Conservation (phyloP, 2,113 vertebrate species). For the Clarias magur region DNA sequence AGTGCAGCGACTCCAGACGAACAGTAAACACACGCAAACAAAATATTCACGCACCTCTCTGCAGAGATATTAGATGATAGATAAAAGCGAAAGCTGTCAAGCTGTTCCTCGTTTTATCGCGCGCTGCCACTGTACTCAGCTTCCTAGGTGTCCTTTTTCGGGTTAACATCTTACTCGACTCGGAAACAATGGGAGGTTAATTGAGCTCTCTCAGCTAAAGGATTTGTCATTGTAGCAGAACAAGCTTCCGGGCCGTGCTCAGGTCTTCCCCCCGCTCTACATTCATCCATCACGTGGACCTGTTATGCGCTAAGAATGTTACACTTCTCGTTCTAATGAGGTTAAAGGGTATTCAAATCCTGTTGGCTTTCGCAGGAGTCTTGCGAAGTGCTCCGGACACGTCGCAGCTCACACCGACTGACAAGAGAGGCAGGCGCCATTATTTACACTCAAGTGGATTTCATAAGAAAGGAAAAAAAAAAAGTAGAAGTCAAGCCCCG, state of each 20-base stretch:
- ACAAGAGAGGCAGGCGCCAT: slow-evolving; percentile 11
- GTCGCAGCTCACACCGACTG: not conserved
- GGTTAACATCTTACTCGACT: slow-evolving; percentile 23
- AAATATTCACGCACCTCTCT: not conserved
- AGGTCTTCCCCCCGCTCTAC: slow-evolving; percentile 17
- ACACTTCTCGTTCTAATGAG: slow-evolving; percentile 34
- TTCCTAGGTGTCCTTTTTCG: not conserved
- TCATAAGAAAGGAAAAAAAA: slow-evolving; percentile 4
- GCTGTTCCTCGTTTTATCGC: not conserved
- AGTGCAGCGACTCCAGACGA: not conserved
- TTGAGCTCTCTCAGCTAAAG: slow-evolving; percentile 47
- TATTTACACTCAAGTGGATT: slow-evolving; percentile 27
- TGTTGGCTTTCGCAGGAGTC: slow-evolving; percentile 3
- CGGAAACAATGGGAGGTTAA: slow-evolving; percentile 47
- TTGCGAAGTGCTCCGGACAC: not conserved
- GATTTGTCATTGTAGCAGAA: slow-evolving; percentile 45
- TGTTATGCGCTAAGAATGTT: slow-evolving; percentile 20
- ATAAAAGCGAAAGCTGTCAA: not conserved
- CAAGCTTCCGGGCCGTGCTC: slow-evolving; percentile 25
- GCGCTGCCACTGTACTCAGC: not conserved
- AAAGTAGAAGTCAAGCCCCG: slow-evolving; percentile 17
- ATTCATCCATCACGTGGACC: slow-evolving; percentile 46
- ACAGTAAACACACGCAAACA: not conserved
- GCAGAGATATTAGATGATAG: not conserved
- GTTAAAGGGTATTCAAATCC: slow-evolving; percentile 13